Percentiles rank a stretch among this genome's conserved stretches.
Evolutionary conservation across 35 echinoderm and acorn worm genomes (phyloP).

Genomic region (Stichopus chloronotus): DNA sequence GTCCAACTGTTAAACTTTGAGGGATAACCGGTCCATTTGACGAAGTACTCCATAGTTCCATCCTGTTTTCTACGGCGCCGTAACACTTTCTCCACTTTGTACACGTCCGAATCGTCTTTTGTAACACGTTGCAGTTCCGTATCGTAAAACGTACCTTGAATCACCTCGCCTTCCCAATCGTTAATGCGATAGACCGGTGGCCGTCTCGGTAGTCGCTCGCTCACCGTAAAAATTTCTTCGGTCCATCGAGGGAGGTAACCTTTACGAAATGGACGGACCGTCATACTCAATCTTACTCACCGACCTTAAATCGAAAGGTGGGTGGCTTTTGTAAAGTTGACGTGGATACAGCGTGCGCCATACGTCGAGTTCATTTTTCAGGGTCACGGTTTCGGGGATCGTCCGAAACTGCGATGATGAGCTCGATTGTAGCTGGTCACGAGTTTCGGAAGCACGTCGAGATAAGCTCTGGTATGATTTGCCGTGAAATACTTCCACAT

Average conservation of each 20-base stretch:
- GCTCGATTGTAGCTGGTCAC: neutral
- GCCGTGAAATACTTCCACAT: constrained; percentile 68
- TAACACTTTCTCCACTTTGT: neutral
- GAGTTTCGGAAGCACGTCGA: neutral
- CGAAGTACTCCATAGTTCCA: neutral
- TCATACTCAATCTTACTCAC: neutral
- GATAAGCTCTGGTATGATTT: neutral
- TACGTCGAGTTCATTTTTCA: neutral
- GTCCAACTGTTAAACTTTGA: neutral
- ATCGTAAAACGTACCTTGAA: constrained; percentile 69
- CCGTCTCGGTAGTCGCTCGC: too few species aligned
- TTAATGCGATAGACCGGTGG: constrained; percentile 51
- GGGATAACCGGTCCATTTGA: neutral
- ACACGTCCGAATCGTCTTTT: neutral
- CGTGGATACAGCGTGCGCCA: neutral
- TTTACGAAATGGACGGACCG: neutral
- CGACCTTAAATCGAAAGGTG: neutral
- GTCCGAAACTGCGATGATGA: constrained; percentile 38
- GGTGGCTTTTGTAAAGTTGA: neutral
- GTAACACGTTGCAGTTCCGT: neutral
- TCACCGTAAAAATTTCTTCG: neutral
- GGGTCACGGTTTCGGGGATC: neutral
- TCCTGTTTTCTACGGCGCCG: neutral
- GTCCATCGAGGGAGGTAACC: neutral
- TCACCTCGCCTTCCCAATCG: constrained; percentile 61